Conservation (phyloP, 2,113 vertebrate species). For the Malurus elegans region DNA sequence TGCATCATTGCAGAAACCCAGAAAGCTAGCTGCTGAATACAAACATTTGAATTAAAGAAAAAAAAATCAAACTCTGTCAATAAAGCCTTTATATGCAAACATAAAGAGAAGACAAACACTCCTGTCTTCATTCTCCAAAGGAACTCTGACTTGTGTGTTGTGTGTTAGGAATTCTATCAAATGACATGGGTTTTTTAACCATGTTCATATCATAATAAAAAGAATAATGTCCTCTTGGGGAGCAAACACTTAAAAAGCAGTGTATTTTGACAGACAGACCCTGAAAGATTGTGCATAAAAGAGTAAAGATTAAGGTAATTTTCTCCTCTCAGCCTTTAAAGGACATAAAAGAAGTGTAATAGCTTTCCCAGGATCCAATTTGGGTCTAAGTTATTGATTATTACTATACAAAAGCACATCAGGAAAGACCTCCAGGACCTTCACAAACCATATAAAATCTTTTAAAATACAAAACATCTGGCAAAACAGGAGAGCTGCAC, state of each 20-base stretch:
- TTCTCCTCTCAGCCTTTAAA: not conserved
- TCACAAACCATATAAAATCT: not conserved
- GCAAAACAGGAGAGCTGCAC: not conserved
- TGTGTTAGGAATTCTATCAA: not conserved
- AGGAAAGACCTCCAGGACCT: not conserved
- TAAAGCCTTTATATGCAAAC: slow-evolving; percentile 10
- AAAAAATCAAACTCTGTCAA: not conserved
- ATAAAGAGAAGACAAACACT: not conserved
- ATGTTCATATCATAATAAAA: not conserved
- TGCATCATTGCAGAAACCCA: not conserved
- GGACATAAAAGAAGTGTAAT: not conserved
- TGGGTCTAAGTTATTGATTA: not conserved
- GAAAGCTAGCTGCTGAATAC: not conserved
- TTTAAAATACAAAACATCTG: not conserved
- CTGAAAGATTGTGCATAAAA: not conserved
- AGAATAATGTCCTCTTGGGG: not conserved
- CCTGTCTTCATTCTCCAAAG: not conserved
- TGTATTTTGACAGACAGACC: not conserved
- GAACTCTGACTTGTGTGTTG: not conserved
- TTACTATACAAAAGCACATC: not conserved
- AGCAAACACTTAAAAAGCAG: not conserved
- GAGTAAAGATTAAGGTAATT: not conserved
- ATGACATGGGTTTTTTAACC: not conserved
- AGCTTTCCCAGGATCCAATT: not conserved
- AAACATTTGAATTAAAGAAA: not conserved